A percentile compares a stretch with the other conserved stretches of the same genome.
These are phyloP conservation scores for Myrmecobius fasciatus DNA, from an alignment of 2,113 vertebrate species.

Conservation along the genomic window DNA sequence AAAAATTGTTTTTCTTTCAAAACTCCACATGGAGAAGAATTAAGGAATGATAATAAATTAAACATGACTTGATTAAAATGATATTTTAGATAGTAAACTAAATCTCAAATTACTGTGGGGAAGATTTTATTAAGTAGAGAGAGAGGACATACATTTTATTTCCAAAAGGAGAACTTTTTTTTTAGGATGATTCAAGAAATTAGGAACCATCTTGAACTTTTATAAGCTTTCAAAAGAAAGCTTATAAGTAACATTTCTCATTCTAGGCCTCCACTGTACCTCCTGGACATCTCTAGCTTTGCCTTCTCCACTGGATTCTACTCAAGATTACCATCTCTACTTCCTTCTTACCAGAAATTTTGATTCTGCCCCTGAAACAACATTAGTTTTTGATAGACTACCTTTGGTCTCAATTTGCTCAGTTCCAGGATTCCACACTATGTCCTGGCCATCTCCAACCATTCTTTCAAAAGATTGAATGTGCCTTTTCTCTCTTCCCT, in stretches of 20 bases:
- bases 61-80: neutral
- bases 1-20: neutral
- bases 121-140: neutral
- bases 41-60: neutral
- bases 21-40: neutral
- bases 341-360: neutral
- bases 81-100: neutral
- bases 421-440: neutral
- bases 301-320: neutral
- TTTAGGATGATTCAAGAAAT: neutral
- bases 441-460: neutral
- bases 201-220: neutral
- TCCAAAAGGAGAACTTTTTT: neutral
- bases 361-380: neutral
- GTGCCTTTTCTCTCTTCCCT: neutral
- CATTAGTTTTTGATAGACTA: neutral
- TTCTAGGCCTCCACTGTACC: neutral
- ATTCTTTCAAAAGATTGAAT: neutral
- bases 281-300: neutral
- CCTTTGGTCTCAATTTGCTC: neutral
- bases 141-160: constrained; percentile 32
- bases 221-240: too few species aligned
- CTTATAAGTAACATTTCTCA: too few species aligned
- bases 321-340: neutral
- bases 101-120: neutral